Conservation (phyloP, 2,797 vertebrate species). For the Cryptoblepharus egeriae region DNA sequence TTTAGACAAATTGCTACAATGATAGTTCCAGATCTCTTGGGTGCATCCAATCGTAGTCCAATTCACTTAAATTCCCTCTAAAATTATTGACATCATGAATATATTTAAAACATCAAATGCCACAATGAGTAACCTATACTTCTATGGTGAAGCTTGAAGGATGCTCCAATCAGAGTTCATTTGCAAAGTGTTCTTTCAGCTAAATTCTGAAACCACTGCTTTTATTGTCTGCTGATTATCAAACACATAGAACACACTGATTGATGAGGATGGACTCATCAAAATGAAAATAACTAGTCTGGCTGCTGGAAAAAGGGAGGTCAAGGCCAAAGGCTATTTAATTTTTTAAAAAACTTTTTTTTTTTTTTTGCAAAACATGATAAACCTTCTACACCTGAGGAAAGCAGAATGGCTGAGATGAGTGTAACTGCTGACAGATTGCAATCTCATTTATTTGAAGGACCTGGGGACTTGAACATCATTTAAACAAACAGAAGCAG, state of each 20-base stretch:
- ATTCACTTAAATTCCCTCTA: conserved; percentile 1
- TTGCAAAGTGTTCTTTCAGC: background rate
- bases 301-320: background rate
- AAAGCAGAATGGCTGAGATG: conserved; percentile 19
- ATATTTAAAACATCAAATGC: background rate
- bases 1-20: background rate
- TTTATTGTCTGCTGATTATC: background rate
- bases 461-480: conserved; percentile 16
- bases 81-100: background rate
- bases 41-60: conserved; percentile 15
- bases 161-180: background rate
- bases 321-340: conserved; percentile 5
- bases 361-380: background rate
- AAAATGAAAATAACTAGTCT: background rate
- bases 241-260: background rate
- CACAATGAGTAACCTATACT: background rate
- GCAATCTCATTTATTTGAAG: conserved; percentile 39
- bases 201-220: conserved; percentile 18
- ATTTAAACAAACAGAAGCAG: conserved; percentile 21
- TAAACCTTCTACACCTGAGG: background rate
- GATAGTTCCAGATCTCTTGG: background rate
- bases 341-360: background rate
- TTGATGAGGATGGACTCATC: background rate
- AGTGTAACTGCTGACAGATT: conserved; percentile 3
- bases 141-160: conserved; percentile 18